Evolutionary conservation across 2,797 vertebrate genomes (phyloP).

Genomic region (Squalus acanthias): DNA sequence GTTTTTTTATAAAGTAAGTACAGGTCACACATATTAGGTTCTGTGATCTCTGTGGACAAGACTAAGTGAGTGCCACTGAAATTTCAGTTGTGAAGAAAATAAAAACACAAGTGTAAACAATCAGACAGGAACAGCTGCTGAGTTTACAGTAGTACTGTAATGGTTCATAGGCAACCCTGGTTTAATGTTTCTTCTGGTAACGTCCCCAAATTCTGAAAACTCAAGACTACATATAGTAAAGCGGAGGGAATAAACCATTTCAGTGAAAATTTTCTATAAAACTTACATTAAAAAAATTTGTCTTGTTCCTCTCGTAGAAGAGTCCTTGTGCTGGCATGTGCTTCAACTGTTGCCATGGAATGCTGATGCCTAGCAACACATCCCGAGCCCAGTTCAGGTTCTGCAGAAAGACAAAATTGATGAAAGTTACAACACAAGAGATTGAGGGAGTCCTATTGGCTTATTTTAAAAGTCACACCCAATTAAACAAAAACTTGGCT

Average conservation of each 20-base stretch:
- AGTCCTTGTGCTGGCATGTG: slow-evolving; percentile 99
- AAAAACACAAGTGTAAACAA: not conserved
- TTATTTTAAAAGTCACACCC: not conserved
- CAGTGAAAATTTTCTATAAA: slow-evolving; percentile 39
- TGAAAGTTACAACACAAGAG: slow-evolving; percentile 16
- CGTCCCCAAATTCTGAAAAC: not conserved
- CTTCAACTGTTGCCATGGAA: slow-evolving; percentile 98
- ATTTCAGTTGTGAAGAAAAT: not conserved
- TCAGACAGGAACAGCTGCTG: not conserved
- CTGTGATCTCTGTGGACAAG: not conserved
- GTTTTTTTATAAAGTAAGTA: not conserved
- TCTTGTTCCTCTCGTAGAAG: slow-evolving; percentile 99
- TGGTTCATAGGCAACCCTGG: not conserved
- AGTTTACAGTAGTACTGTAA: not conserved
- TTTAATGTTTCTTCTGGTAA: not conserved
- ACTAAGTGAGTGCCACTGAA: not conserved
- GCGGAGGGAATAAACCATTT: not conserved
- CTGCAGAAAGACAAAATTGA: slow-evolving; percentile 61
- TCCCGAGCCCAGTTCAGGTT: slow-evolving; percentile 98
- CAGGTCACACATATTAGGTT: not conserved
- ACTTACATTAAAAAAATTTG: slow-evolving; percentile 99
- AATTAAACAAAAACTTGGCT: not conserved
- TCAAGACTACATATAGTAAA: not conserved
- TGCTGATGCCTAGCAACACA: slow-evolving; percentile 96
- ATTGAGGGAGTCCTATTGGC: not conserved